phyloP scores from a whole-genome alignment of 2,888 invertebrate species.

The Periphyllus acericola region DNA sequence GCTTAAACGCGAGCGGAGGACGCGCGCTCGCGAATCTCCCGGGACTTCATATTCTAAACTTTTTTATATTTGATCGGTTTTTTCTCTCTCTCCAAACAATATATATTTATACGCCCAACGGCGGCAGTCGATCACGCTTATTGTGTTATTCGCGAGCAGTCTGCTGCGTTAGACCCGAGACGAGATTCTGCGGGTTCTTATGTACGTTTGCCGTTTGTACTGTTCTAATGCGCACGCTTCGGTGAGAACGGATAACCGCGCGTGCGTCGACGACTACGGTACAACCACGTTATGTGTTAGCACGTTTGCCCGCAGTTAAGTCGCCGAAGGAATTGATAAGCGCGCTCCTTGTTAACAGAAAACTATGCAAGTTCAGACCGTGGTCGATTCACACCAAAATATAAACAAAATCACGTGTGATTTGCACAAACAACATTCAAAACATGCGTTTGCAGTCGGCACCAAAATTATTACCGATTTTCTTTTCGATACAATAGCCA shows the following conservation, averaged over 20 bases:
- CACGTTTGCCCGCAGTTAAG: slow-evolving; percentile 8
- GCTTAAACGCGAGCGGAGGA: background rate
- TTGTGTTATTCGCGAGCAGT: slow-evolving; percentile 1
- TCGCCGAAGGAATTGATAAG: background rate
- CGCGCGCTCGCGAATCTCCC: background rate
- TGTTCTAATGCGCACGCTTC: background rate
- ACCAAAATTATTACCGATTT: too few species aligned
- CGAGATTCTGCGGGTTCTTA: background rate
- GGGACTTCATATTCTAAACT: too few species aligned
- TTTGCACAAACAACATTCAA: too few species aligned
- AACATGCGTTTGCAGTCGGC: too few species aligned
- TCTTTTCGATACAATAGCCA: too few species aligned
- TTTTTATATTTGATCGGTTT: background rate
- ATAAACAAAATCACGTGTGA: too few species aligned
- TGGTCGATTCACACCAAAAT: too few species aligned
- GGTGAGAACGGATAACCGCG: background rate
- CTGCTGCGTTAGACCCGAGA: slow-evolving; percentile 2
- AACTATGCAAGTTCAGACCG: background rate
- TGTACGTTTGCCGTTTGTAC: background rate
- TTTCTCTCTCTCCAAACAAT: too few species aligned
- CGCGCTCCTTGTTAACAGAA: background rate
- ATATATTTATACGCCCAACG: background rate
- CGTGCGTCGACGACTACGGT: background rate
- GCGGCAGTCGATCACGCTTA: background rate
- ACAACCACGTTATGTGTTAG: background rate